Percentiles rank a stretch among this genome's conserved stretches.
Evolutionary conservation across 2,888 invertebrate species (phyloP).

Genomic region (Drosophila atroscutellata): DNA sequence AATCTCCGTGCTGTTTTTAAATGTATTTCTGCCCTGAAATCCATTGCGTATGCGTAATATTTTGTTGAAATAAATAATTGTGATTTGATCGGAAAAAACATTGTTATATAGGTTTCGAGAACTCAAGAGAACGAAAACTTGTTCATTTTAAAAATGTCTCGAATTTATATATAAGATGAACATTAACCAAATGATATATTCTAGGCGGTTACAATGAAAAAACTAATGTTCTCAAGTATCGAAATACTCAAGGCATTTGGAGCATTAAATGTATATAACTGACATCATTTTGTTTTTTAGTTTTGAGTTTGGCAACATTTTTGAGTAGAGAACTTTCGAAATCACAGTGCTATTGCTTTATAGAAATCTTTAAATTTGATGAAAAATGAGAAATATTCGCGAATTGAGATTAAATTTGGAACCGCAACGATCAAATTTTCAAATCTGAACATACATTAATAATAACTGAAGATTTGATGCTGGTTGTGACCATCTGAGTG

Average conservation of each 20-base stretch:
- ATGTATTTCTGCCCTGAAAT: background rate
- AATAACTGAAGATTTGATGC: background rate
- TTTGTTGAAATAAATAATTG: no score
- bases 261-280: background rate
- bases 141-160: background rate
- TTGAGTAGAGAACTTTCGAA: background rate
- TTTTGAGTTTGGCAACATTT: background rate
- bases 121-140: background rate
- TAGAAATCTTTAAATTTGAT: background rate
- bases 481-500: slow-evolving; percentile 34
- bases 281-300: background rate
- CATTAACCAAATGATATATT: background rate
- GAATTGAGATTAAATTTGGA: background rate
- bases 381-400: background rate
- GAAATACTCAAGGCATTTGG: background rate
- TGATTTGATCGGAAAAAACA: background rate
- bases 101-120: background rate
- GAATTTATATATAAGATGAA: background rate
- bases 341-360: background rate
- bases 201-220: background rate
- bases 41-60: slow-evolving; percentile 35
- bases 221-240: background rate
- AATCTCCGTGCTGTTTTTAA: background rate
- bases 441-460: background rate
- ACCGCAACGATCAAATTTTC: background rate